Percentiles rank a stretch among this genome's conserved stretches.
Conservation (phyloP, 2,113 vertebrate genomes). For the Butorides virescens region DNA sequence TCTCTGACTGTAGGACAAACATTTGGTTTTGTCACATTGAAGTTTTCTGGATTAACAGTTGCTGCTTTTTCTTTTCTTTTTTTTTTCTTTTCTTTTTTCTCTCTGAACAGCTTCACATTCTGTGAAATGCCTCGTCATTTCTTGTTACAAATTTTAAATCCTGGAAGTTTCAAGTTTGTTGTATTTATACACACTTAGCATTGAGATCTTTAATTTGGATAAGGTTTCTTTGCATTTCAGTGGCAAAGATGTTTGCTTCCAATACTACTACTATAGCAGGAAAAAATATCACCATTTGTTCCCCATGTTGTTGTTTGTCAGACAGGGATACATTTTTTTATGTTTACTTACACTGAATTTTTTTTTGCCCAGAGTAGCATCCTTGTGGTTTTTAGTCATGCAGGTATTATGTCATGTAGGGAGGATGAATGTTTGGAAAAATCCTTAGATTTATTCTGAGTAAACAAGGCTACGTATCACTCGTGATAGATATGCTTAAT, state of each 20-base stretch:
- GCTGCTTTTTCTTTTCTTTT: not conserved
- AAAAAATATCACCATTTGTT: not conserved
- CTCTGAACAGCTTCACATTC: not conserved
- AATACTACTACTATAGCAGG: not conserved
- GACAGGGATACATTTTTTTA: not conserved
- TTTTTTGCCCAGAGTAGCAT: not conserved
- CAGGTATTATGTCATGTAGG: not conserved
- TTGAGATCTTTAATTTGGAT: not conserved
- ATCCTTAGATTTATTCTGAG: not conserved
- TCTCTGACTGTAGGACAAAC: not conserved
- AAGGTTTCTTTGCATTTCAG: not conserved
- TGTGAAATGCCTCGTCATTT: not conserved
- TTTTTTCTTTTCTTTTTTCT: not conserved
- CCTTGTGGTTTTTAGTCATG: not conserved
- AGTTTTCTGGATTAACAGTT: not conserved
- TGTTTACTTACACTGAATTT: not conserved
- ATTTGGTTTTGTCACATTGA: not conserved
- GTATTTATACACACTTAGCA: not conserved
- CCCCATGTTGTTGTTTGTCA: not conserved
- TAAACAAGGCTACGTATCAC: not conserved
- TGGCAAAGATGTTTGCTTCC: not conserved
- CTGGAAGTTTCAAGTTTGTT: not conserved
- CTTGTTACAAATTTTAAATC: not conserved
- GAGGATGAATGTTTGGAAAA: not conserved
- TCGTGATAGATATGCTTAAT: not conserved